A percentile compares a stretch with the other conserved stretches of the same genome.
These are phyloP conservation scores for Pterostichus madidus DNA, from an alignment of 2,888 invertebrate genomes.

Conservation along the genomic window DNA sequence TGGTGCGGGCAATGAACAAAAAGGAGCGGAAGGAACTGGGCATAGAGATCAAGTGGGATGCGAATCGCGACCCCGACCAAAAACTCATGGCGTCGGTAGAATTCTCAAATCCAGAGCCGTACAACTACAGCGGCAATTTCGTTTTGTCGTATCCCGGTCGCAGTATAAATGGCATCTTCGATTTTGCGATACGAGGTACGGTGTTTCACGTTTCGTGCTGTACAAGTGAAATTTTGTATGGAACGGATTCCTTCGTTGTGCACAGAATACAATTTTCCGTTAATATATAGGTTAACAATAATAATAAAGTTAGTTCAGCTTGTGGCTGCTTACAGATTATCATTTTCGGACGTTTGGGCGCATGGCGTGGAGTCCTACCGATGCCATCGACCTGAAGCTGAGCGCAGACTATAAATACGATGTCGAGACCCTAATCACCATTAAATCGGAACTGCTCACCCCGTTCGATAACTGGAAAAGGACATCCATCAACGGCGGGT, in stretches of 20 bases:
- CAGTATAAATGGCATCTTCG: slow-evolving; percentile 84
- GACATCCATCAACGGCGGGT: slow-evolving; percentile 79
- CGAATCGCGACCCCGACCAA: slow-evolving; percentile 89
- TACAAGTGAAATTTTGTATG: slow-evolving; percentile 74
- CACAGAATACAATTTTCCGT: slow-evolving; percentile 37
- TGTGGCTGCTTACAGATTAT: slow-evolving; percentile 44
- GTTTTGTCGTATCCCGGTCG: slow-evolving; percentile 88
- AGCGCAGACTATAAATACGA: slow-evolving; percentile 80
- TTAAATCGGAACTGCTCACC: slow-evolving; percentile 78
- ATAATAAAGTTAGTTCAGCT: slow-evolving; percentile 13
- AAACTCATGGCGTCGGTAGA: slow-evolving; percentile 83
- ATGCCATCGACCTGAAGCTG: slow-evolving; percentile 81
- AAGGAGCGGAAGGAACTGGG: slow-evolving; percentile 83
- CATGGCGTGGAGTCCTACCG: slow-evolving; percentile 85
- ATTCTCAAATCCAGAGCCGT: slow-evolving; percentile 81
- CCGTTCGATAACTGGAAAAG: slow-evolving; percentile 81
- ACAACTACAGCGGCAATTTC: slow-evolving; percentile 83
- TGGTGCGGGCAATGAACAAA: slow-evolving; percentile 81
- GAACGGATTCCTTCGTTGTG: slow-evolving; percentile 72
- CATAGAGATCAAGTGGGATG: slow-evolving; percentile 90
- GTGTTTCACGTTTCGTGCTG: slow-evolving; percentile 36
- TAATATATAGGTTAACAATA: background rate
- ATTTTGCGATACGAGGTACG: slow-evolving; percentile 74
- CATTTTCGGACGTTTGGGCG: slow-evolving; percentile 78
- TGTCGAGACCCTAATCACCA: slow-evolving; percentile 76